Evolutionary conservation across 2,113 vertebrate species (phyloP), one percentile per base, ranked within the genome.

Genomic region (Lates calcarifer): DNA sequence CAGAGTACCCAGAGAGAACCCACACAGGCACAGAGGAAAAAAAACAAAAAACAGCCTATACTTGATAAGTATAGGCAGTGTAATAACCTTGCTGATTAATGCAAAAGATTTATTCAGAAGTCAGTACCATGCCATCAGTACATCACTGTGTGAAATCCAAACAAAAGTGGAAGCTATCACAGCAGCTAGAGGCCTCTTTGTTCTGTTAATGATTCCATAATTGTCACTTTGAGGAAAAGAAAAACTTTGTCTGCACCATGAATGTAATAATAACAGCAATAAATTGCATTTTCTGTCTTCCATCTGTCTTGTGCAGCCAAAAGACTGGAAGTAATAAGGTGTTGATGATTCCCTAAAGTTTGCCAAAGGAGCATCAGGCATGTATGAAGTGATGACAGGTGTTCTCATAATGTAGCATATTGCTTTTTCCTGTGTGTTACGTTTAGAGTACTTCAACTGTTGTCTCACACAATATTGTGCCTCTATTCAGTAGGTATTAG

Each of bases 381-480:
- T 47, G 58, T 45, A 45, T 64, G 35, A 60, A 62, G 24, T 20
- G 66, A 63, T 85, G 78, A 49, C 77, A 73, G 78, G 55, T 73
- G 77, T 67, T 69, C 66, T 58, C 37, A 66, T 77, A 63, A 62
- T 43, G 61, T 62, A 73, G 37, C 73, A 77, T 77, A 73, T 77
- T 70, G 65, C 11, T n/a, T 72, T 77, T 72, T 33, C 28, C 26
- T 55, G 74, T 37, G 57, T 57, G 57, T 45, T n/a, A 22, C 9
- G 0, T 47, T 56, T 28, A 35, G 22, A 68, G 17, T 28, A 8
- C 51, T 71, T 65, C 9, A 65, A 20, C 20, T 41, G 26, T 83
- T 65, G 24, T 39, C 66, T 72, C 61, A 35, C 4, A 6, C 12
- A 39, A 22, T 49, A 24, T 14, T 49, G 6, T 57, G 7, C 76